phyloP scores from a whole-genome alignment of 1,140 invertebrate genomes.

The Chionoecetes opilio region DNA sequence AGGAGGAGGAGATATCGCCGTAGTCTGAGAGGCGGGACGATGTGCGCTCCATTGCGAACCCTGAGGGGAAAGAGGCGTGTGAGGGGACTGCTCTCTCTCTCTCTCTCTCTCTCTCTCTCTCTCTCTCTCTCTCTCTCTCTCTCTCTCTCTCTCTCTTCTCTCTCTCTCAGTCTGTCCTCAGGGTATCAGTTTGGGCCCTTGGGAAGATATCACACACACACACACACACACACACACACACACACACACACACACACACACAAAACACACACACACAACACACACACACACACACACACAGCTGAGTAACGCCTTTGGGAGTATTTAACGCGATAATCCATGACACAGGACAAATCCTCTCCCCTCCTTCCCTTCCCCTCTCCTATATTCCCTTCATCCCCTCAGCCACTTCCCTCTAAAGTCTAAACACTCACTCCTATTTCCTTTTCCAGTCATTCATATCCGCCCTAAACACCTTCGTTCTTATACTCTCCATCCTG shows the following conservation, averaged over 20 bases:
- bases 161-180: too few species aligned
- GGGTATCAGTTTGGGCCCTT: too few species aligned
- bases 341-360: constrained; percentile 22
- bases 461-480: too few species aligned
- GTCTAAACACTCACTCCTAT: too few species aligned
- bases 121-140: constrained; percentile 61
- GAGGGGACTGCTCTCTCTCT: background rate
- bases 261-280: background rate
- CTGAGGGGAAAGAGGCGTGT: background rate
- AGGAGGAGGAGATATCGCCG: constrained; percentile 71
- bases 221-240: too few species aligned
- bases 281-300: constrained; percentile 1
- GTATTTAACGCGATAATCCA: constrained; percentile 50
- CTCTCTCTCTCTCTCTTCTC: constrained; percentile 36
- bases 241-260: too few species aligned
- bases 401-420: too few species aligned
- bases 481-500: too few species aligned
- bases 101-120: constrained; percentile 64
- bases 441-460: too few species aligned
- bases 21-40: constrained; percentile 73
- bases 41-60: constrained; percentile 68
- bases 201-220: too few species aligned
- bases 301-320: constrained; percentile 38
- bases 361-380: background rate
- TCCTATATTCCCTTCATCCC: too few species aligned